Evolutionary conservation across 2,797 vertebrate genomes (phyloP).

Genomic region (Phoeniculus purpureus): DNA sequence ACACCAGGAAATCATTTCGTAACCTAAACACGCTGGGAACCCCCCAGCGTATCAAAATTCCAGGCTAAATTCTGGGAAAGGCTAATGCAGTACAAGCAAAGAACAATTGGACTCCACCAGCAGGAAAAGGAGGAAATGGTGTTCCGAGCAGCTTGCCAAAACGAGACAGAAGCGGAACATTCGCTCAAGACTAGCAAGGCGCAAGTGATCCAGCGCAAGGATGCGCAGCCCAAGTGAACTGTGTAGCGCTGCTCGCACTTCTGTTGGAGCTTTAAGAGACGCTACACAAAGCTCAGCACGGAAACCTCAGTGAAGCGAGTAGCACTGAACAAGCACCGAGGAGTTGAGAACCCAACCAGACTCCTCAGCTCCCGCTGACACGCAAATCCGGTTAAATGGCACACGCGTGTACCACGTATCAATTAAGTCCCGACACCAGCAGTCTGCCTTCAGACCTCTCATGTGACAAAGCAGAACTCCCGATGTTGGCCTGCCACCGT

Average conservation of each 20-base stretch:
- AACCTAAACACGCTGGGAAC: conserved; percentile 71
- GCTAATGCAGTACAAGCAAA: conserved; percentile 71
- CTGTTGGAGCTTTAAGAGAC: neutral
- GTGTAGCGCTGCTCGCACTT: neutral
- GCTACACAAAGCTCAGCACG: neutral
- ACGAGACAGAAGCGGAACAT: conserved; percentile 67
- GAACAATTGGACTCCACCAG: conserved; percentile 74
- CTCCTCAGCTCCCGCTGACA: neutral
- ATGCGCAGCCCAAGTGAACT: conserved; percentile 32
- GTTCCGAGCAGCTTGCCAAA: conserved; percentile 76
- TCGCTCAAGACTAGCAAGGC: conserved; percentile 58
- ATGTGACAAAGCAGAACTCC: neutral
- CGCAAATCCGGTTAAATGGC: neutral
- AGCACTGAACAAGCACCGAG: neutral
- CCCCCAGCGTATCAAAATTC: conserved; percentile 76
- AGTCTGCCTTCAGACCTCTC: neutral
- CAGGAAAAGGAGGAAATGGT: conserved; percentile 83
- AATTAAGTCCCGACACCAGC: neutral
- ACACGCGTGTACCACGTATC: neutral
- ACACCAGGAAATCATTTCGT: conserved; percentile 66
- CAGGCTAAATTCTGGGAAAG: conserved; percentile 80
- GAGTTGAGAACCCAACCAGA: neutral
- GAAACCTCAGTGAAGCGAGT: neutral
- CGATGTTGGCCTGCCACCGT: neutral
- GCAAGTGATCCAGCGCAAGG: conserved; percentile 44